phyloP scores from a whole-genome alignment of 2,888 invertebrate species.

The Muscina levida region DNA sequence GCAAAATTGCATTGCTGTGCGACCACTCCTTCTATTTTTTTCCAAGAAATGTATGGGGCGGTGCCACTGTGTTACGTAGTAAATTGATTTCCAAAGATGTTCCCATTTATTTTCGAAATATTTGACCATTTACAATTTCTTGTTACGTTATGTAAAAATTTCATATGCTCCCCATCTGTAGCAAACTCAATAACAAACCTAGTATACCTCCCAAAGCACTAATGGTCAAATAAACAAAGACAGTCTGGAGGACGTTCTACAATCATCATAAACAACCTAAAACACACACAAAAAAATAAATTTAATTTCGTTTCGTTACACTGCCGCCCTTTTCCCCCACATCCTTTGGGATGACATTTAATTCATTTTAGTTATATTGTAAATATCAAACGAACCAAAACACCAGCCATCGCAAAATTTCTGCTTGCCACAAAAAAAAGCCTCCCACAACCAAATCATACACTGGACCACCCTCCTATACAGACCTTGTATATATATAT shows the following conservation, averaged over 20 bases:
- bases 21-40: too few relatives aligned
- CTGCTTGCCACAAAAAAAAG: too few relatives aligned
- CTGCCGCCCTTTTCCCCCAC: not conserved
- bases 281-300: slow-evolving; percentile 31
- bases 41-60: too few relatives aligned
- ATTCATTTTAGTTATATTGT: slow-evolving; percentile 50
- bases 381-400: slow-evolving; percentile 36
- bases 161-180: too few relatives aligned
- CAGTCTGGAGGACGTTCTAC: not conserved
- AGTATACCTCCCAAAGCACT: too few relatives aligned
- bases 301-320: slow-evolving; percentile 35
- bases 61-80: too few relatives aligned
- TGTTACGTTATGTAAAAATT: too few relatives aligned
- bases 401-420: slow-evolving; percentile 3
- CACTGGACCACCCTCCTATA: too few relatives aligned
- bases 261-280: slow-evolving; percentile 32
- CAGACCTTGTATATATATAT: not conserved
- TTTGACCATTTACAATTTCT: too few relatives aligned
- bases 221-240: not conserved
- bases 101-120: too few relatives aligned
- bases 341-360: slow-evolving; percentile 23
- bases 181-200: not conserved
- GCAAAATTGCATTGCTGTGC: too few relatives aligned
- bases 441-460: slow-evolving; percentile 3
- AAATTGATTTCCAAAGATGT: too few relatives aligned